Conservation (phyloP, 2,888 invertebrate species). For the Troglohyphantes excavatus region DNA sequence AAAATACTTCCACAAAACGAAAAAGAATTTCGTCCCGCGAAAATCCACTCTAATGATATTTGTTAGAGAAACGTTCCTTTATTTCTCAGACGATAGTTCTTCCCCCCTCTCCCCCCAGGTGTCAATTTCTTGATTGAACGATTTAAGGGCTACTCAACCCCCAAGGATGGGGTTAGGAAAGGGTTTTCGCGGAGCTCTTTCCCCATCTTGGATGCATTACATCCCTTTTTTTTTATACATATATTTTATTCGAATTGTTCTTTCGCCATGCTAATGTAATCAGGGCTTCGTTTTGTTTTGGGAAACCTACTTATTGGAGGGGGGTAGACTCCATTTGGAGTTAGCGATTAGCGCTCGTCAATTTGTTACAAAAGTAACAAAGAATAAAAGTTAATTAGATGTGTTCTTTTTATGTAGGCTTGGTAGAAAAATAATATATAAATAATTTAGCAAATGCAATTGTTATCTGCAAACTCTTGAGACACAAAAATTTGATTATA, state of each 20-base stretch:
- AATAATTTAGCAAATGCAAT: too few species aligned
- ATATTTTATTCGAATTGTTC: neutral
- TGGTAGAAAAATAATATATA: too few species aligned
- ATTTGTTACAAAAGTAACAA: too few species aligned
- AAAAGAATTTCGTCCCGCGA: neutral
- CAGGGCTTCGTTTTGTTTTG: neutral
- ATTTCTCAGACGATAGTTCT: neutral
- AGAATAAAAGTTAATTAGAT: too few species aligned
- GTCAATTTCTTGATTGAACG: constrained; percentile 66
- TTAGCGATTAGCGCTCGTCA: too few species aligned
- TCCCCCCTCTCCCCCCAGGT: constrained; percentile 13
- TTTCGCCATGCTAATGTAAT: neutral
- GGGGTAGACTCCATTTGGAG: neutral
- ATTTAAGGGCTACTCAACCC: constrained; percentile 23
- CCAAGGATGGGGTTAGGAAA: neutral
- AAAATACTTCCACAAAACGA: neutral
- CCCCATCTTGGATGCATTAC: neutral
- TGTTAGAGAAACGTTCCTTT: neutral
- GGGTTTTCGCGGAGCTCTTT: neutral
- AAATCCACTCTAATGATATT: neutral
- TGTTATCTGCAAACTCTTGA: too few species aligned
- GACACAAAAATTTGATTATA: too few species aligned
- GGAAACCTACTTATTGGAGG: neutral
- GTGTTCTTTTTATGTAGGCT: too few species aligned
- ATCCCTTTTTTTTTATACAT: neutral